These are phyloP conservation scores for Odontamblyopus lacepedii DNA, from an alignment of 2,797 vertebrate species.

Conservation along the genomic window DNA sequence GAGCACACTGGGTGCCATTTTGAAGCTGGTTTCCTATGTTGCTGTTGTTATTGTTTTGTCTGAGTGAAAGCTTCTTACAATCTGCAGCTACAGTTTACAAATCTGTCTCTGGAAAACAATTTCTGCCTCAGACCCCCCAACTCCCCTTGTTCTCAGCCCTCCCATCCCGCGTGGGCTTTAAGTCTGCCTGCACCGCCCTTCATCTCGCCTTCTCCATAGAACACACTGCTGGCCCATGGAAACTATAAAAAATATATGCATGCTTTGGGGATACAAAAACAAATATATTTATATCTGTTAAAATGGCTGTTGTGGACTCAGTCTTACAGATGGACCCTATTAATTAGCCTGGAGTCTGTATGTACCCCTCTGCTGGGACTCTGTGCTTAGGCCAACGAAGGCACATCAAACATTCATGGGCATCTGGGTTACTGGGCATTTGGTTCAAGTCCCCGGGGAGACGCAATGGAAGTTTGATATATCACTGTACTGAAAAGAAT, in stretches of 20 bases:
- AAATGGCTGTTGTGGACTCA: no score
- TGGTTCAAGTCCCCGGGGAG: background rate
- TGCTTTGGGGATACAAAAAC: slow-evolving; percentile 19
- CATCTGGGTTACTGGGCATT: slow-evolving; percentile 14
- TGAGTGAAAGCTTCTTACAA: slow-evolving; percentile 63
- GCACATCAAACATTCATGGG: slow-evolving; percentile 12
- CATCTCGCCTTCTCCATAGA: slow-evolving; percentile 38
- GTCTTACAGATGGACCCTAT: slow-evolving; percentile 1
- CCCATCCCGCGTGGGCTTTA: slow-evolving; percentile 31
- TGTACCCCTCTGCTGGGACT: background rate
- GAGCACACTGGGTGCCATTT: slow-evolving; percentile 1
- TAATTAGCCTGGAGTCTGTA: slow-evolving; percentile 4
- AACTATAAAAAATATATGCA: slow-evolving; percentile 10
- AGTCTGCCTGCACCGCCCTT: slow-evolving; percentile 35
- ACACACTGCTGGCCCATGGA: slow-evolving; percentile 25
- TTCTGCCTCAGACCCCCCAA: slow-evolving; percentile 46
- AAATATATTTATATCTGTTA: background rate
- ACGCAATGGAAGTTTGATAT: background rate
- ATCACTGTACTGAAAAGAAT: background rate
- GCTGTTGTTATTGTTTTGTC: slow-evolving; percentile 44
- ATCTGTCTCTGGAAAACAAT: slow-evolving; percentile 60
- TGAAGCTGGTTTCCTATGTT: slow-evolving; percentile 14
- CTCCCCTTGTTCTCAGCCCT: slow-evolving; percentile 48
- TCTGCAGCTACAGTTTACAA: slow-evolving; percentile 57
- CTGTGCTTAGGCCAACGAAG: slow-evolving; percentile 3